phyloP scores from a whole-genome alignment of 2,113 vertebrate genomes.

The Delphinapterus leucas region DNA sequence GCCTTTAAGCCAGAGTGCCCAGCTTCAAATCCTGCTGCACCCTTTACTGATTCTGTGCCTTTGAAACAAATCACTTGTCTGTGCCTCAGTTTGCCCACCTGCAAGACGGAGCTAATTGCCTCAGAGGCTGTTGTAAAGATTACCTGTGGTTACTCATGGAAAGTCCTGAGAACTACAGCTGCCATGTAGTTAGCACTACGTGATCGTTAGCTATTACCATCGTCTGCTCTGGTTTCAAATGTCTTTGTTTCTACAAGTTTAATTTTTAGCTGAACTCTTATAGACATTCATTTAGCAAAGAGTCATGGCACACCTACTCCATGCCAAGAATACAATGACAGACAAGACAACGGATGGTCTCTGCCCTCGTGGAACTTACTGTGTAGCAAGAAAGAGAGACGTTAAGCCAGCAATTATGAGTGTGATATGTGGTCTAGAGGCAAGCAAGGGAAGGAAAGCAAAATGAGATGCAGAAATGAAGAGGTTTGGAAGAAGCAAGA shows the following conservation, averaged over 20 bases:
- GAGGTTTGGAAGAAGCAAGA: background rate
- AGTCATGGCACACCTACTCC: background rate
- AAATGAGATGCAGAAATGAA: background rate
- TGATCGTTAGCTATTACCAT: background rate
- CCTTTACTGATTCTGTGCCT: background rate
- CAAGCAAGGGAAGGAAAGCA: background rate
- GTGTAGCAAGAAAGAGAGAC: background rate
- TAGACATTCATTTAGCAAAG: background rate
- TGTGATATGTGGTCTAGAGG: background rate
- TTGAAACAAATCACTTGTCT: background rate
- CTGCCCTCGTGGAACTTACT: background rate
- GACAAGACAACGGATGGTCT: background rate
- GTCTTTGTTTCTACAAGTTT: background rate
- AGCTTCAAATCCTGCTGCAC: background rate
- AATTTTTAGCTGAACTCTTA: background rate
- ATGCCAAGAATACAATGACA: background rate
- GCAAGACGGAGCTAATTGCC: background rate
- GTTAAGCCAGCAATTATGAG: background rate
- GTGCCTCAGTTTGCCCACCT: background rate
- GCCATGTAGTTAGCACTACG: background rate
- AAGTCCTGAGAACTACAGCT: background rate
- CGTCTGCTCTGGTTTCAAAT: background rate
- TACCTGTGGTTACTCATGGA: background rate
- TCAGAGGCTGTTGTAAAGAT: background rate
- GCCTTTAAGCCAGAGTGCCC: background rate